These are phyloP conservation scores for Molossus alvarezi DNA, from an alignment of 2,797 vertebrate species.

Conservation along the genomic window DNA sequence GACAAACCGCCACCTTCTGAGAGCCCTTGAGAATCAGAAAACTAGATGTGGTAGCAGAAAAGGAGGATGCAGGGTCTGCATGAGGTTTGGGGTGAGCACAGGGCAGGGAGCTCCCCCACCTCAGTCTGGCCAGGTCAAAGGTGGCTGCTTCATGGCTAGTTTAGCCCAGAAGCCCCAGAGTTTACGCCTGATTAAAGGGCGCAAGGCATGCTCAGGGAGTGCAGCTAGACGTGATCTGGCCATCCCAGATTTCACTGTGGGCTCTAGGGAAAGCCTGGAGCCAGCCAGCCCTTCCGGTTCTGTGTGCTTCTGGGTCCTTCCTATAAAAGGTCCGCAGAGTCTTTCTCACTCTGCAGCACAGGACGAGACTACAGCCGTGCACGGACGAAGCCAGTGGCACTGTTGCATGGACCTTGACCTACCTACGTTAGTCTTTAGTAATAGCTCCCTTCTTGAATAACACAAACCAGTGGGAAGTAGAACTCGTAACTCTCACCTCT, in stretches of 20 bases:
- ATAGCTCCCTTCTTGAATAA: background rate
- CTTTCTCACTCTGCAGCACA: background rate
- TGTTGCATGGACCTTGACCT: background rate
- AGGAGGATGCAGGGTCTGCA: background rate
- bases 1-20: background rate
- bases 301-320: background rate
- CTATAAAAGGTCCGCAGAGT: background rate
- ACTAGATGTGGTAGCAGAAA: background rate
- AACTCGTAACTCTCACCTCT: background rate
- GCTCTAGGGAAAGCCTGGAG: fast-evolving
- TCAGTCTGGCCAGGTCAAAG: background rate
- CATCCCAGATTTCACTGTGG: background rate
- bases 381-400: background rate
- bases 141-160: background rate
- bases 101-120: background rate
- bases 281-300: background rate
- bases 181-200: background rate
- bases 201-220: background rate
- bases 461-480: background rate
- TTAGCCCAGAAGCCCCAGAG: background rate
- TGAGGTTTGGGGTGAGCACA: background rate
- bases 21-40: background rate
- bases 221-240: background rate
- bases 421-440: background rate
- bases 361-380: background rate